These are phyloP conservation scores for Drosophila mimica DNA, from an alignment of 2,888 invertebrate genomes.

Conservation along the genomic window DNA sequence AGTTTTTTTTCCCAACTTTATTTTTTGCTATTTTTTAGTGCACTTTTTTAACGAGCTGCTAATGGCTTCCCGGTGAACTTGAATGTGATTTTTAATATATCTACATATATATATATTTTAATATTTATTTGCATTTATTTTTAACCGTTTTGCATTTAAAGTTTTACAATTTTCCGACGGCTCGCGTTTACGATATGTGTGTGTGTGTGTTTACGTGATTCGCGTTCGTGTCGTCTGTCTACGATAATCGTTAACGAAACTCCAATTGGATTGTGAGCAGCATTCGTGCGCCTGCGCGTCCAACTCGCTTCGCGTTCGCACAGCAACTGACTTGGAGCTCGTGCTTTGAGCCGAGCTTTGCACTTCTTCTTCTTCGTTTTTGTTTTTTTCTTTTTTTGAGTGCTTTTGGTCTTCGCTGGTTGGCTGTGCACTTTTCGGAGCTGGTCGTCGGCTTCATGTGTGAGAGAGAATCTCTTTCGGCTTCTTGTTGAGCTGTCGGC, in stretches of 20 bases:
- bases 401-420: constrained; percentile 63
- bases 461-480: constrained; percentile 30
- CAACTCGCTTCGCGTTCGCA: constrained; percentile 62
- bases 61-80: constrained; percentile 51
- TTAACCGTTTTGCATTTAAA: constrained; percentile 36
- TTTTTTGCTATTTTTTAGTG: constrained; percentile 25
- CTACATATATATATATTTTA: not conserved
- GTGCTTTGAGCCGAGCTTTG: constrained; percentile 28
- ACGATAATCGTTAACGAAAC: constrained; percentile 39
- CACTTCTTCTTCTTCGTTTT: not conserved
- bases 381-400: constrained; percentile 55
- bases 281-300: constrained; percentile 72
- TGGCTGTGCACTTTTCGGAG: constrained; percentile 41
- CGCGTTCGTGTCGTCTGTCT: constrained; percentile 1
- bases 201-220: constrained; percentile 39
- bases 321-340: constrained; percentile 56
- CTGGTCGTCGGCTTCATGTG: constrained; percentile 58
- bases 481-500: constrained; percentile 38
- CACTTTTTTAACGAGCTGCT: constrained; percentile 50
- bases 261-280: constrained; percentile 36
- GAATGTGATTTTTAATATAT: constrained; percentile 15
- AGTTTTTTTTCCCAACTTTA: constrained; percentile 46
- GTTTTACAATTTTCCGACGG: constrained; percentile 50
- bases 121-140: constrained; percentile 22
- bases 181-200: constrained; percentile 15